Conservation (phyloP, 2,113 vertebrate genomes). For the Collichthys lucidus region DNA sequence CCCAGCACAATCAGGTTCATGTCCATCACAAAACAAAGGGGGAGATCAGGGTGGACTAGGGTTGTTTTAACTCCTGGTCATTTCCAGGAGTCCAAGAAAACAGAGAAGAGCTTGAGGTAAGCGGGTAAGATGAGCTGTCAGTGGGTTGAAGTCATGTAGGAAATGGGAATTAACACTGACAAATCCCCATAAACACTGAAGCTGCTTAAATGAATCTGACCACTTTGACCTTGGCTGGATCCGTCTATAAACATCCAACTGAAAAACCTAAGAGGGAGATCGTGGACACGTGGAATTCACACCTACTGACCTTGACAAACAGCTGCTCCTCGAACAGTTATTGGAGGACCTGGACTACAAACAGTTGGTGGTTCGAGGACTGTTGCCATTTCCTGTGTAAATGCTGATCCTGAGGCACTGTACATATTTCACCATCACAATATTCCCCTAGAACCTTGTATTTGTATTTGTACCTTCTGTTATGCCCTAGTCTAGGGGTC, state of each 20-base stretch:
- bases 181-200: slow-evolving; percentile 13
- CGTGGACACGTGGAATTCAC: neutral
- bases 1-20: neutral
- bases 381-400: neutral
- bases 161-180: slow-evolving; percentile 18
- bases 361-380: neutral
- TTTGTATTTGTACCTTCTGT: too few relatives aligned
- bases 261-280: slow-evolving; percentile 13
- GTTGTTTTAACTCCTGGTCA: slow-evolving; percentile 8
- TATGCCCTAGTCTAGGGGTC: too few relatives aligned
- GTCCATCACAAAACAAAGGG: neutral
- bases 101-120: neutral
- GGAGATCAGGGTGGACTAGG: neutral
- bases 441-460: neutral
- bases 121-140: slow-evolving; percentile 8
- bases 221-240: slow-evolving; percentile 6
- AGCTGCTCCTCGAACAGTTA: slow-evolving; percentile 21
- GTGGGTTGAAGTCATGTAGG: neutral
- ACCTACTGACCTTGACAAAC: slow-evolving; percentile 14
- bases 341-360: neutral
- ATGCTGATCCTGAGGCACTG: neutral
- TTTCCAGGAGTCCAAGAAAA: neutral
- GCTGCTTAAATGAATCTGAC: slow-evolving; percentile 8
- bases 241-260: neutral
- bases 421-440: neutral